Percentiles rank a stretch among this genome's conserved stretches.
These are phyloP conservation scores for Xiphophorus couchianus DNA, from an alignment of 2,113 vertebrate genomes.

Conservation along the genomic window DNA sequence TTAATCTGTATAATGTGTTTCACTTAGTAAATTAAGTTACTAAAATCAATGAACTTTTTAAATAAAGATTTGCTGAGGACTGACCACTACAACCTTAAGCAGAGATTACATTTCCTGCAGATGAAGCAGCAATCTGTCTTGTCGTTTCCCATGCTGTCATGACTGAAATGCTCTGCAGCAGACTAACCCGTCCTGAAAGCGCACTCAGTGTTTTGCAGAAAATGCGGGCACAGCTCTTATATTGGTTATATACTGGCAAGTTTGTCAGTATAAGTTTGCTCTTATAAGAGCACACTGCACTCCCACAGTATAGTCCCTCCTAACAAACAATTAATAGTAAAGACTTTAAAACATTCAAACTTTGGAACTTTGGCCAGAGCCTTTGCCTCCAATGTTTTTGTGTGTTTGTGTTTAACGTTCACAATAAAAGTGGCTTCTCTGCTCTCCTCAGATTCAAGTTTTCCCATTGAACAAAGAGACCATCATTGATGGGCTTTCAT, in stretches of 20 bases:
- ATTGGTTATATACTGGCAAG: not conserved
- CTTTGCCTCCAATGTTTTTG: not conserved
- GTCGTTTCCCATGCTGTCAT: too few relatives aligned
- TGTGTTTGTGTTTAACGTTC: not conserved
- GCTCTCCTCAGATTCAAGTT: slow-evolving; percentile 43
- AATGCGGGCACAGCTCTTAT: not conserved
- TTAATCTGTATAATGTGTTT: too few relatives aligned
- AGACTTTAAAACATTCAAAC: not conserved
- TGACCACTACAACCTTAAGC: too few relatives aligned
- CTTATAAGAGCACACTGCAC: too few relatives aligned
- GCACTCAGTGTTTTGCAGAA: not conserved
- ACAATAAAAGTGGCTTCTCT: not conserved
- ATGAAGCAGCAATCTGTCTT: not conserved
- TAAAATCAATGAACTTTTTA: too few relatives aligned
- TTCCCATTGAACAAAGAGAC: slow-evolving; percentile 79
- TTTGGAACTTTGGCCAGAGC: not conserved
- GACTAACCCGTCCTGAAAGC: not conserved
- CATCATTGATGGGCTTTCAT: slow-evolving; percentile 84
- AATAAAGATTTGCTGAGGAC: too few relatives aligned
- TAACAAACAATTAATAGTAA: too few relatives aligned
- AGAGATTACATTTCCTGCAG: not conserved
- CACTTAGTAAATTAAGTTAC: too few relatives aligned
- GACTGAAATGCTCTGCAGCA: not conserved
- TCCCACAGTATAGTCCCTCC: too few relatives aligned
- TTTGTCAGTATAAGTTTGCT: too few relatives aligned